phyloP scores from a whole-genome alignment of 2,797 vertebrate genomes.

The Iguana delicatissima region DNA sequence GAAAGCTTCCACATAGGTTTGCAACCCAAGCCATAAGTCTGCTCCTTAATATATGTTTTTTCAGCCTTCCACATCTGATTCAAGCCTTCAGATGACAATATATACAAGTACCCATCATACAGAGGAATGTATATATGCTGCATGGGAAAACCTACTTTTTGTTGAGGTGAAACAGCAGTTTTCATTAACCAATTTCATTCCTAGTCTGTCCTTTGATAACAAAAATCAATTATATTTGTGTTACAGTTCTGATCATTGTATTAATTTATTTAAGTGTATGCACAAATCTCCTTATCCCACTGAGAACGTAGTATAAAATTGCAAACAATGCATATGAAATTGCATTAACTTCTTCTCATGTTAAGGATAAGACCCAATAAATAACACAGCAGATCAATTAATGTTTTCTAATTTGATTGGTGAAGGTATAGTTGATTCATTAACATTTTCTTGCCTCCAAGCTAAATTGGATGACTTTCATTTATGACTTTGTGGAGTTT shows the following conservation, averaged over 20 bases:
- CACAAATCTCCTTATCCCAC: not conserved
- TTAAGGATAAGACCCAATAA: not conserved
- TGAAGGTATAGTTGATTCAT: not conserved
- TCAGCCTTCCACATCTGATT: not conserved
- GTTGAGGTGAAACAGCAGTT: not conserved
- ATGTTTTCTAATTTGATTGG: not conserved
- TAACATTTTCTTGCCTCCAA: not conserved
- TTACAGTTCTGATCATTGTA: not conserved
- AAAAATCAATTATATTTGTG: not conserved
- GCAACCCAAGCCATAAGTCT: not conserved
- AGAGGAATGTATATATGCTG: slow-evolving; percentile 10
- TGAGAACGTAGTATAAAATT: not conserved
- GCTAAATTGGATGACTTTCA: not conserved
- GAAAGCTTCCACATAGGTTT: not conserved
- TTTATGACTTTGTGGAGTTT: not conserved
- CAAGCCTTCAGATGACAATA: not conserved
- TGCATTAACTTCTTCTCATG: not conserved
- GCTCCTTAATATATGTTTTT: not conserved
- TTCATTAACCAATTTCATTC: not conserved
- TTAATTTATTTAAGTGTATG: not conserved
- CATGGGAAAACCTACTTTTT: not conserved
- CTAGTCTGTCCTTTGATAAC: not conserved
- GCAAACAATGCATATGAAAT: slow-evolving; percentile 4
- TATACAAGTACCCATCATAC: not conserved
- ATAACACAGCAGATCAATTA: not conserved